Evolutionary conservation across 2,797 vertebrate genomes (phyloP), one percentile per base, ranked within the genome.

Genomic region (Oreortyx pictus): DNA sequence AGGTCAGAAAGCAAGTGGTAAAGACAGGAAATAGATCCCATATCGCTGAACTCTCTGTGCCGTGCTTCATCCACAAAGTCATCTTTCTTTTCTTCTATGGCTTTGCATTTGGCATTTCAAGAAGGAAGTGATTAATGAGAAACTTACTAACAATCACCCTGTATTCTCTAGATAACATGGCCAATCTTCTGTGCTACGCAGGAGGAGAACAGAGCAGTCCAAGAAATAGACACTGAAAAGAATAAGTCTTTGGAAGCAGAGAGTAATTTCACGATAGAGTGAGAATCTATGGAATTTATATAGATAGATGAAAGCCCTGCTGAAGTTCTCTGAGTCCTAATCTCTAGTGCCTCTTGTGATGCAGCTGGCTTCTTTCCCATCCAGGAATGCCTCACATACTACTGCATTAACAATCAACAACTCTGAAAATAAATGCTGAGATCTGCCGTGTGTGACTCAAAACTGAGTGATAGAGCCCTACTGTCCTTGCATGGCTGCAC

Each of bases 221-320:
- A 88, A 87, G 68, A 68, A 94, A 23, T 15, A 89, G 64, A n/a
- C 20, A 14, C 35, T 81, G 67, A 37, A 93, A 91, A 90, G 57
- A 90, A 62, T 61, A 62, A 67, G 65, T 54, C 57, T 86, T 88
- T 86, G 59, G 72, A 92, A 86, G 60, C 73, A 82, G 50, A 90
- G 59, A 52, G 61, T 78, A 92, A 96, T 94, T 96, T 96, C 94
- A 96, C 0, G 1, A 92, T n/a, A 92, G 41, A 94, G 18, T 91
- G 89, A 92, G 79, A 92, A 81, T 93, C 71, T 91, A 1, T 85
- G 74, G 43, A 90, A 90, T 89, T 92, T 72, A 82, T 49, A 50
- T 43, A 72, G n/a, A 76, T 6, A 74, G 75, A 64, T 81, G 61
- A 88, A 96, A 96, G 62, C 25, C 20, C 20, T 39, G 57, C 57